Percentiles rank a stretch among this genome's conserved stretches.
These are phyloP conservation scores for Macrostomum lignano DNA, from an alignment of 1,140 invertebrate species.

Conservation along the genomic window DNA sequence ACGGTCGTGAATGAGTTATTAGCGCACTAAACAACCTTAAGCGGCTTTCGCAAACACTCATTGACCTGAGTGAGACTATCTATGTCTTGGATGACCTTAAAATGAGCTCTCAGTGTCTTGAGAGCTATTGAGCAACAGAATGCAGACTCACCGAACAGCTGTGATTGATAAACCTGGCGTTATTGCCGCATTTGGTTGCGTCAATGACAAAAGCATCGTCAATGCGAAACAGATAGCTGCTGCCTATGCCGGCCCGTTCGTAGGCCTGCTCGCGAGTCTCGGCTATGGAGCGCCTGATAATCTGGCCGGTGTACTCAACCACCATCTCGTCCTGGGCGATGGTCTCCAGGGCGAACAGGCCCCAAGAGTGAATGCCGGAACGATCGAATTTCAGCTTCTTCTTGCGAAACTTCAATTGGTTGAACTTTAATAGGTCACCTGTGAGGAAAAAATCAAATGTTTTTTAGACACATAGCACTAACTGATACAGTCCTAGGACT, in stretches of 20 bases:
- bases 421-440: conserved; percentile 79
- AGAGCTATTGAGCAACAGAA: conserved; percentile 5
- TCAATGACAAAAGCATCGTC: conserved; percentile 89
- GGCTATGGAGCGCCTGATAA: conserved; percentile 66
- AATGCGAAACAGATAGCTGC: conserved; percentile 84
- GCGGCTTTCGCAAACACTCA: too few species aligned
- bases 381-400: conserved; percentile 89
- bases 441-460: too few species aligned
- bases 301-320: conserved; percentile 93
- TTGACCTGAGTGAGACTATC: too few species aligned
- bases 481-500: too few species aligned
- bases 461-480: too few species aligned
- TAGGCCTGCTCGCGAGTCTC: conserved; percentile 77
- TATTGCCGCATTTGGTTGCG: conserved; percentile 85
- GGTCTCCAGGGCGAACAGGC: conserved; percentile 85
- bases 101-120: too few species aligned
- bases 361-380: conserved; percentile 95
- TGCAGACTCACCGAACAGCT: conserved; percentile 72
- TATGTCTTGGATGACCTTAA: too few species aligned
- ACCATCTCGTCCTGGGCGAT: conserved; percentile 98
- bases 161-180: conserved; percentile 95
- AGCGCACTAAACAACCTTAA: too few species aligned
- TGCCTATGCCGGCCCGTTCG: conserved; percentile 77
- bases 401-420: conserved; percentile 65
- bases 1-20: too few species aligned